A percentile compares a stretch with the other conserved stretches of the same genome.
These are phyloP conservation scores for Diadophis punctatus DNA, from an alignment of 2,113 vertebrate genomes.

Conservation along the genomic window DNA sequence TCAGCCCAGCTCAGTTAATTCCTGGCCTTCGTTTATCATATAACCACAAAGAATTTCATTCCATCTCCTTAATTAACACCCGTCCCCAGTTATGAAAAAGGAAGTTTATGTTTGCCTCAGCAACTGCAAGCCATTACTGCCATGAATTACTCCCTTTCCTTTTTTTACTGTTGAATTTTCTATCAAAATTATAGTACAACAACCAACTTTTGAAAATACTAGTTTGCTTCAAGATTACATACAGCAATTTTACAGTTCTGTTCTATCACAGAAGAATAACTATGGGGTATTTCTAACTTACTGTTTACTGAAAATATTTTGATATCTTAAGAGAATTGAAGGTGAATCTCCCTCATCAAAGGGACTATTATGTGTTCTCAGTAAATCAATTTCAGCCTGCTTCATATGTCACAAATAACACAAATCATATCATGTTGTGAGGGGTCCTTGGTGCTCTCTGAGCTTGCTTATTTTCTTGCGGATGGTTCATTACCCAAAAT, in stretches of 20 bases:
- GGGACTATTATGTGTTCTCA: not conserved
- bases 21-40: not conserved
- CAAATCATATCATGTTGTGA: not conserved
- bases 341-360: not conserved
- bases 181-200: constrained; percentile 39
- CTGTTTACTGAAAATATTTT: not conserved
- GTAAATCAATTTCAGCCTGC: not conserved
- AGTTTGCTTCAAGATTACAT: constrained; percentile 47
- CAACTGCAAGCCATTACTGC: constrained; percentile 37
- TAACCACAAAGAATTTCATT: not conserved
- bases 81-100: not conserved
- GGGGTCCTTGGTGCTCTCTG: too few relatives aligned
- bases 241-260: constrained; percentile 28
- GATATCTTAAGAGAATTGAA: not conserved
- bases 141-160: constrained; percentile 45
- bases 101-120: not conserved
- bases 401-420: not conserved
- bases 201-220: constrained; percentile 38
- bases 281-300: constrained; percentile 11
- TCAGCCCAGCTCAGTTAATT: not conserved
- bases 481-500: too few relatives aligned
- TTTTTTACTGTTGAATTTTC: constrained; percentile 48
- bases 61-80: not conserved
- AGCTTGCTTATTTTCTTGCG: too few relatives aligned
- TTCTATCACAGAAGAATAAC: constrained; percentile 28